phyloP scores from a whole-genome alignment of 2,888 invertebrate species.

The Sthenelais limicola region DNA sequence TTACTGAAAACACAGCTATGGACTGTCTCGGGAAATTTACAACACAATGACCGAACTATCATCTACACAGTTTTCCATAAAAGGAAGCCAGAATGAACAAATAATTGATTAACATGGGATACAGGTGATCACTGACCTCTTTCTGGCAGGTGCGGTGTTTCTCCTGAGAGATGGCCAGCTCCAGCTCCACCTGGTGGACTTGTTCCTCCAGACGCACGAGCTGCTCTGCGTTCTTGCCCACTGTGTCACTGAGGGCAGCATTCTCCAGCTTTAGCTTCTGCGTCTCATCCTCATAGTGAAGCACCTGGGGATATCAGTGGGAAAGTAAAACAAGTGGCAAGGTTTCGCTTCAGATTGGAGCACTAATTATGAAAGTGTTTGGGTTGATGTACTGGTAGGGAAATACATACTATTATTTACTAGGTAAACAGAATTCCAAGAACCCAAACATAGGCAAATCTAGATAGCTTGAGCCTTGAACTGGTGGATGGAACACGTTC shows the following conservation, averaged over 20 bases:
- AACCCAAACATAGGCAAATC: too few relatives aligned
- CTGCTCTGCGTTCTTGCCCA: constrained; percentile 56
- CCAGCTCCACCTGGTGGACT: constrained; percentile 66
- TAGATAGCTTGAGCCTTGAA: too few relatives aligned
- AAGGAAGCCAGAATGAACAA: neutral
- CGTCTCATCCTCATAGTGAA: constrained; percentile 66
- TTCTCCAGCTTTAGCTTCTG: constrained; percentile 66
- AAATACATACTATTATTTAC: too few relatives aligned
- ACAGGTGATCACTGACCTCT: constrained; percentile 57
- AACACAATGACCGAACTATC: neutral
- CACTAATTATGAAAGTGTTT: too few relatives aligned
- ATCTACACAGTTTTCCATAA: neutral
- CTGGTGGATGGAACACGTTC: too few relatives aligned
- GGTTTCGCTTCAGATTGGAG: too few relatives aligned
- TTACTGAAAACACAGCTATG: too few relatives aligned
- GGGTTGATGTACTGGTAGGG: too few relatives aligned
- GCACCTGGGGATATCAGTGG: constrained; percentile 54
- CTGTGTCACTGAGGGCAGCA: constrained; percentile 61
- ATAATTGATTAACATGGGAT: neutral
- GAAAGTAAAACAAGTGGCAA: too few relatives aligned
- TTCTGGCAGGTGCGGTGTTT: constrained; percentile 71
- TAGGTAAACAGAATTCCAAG: too few relatives aligned
- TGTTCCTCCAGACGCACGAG: constrained; percentile 61
- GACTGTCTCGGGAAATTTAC: neutral
- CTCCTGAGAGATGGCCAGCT: constrained; percentile 70